phyloP scores from a whole-genome alignment of 2,797 vertebrate species.

The Bovichtus diacanthus region DNA sequence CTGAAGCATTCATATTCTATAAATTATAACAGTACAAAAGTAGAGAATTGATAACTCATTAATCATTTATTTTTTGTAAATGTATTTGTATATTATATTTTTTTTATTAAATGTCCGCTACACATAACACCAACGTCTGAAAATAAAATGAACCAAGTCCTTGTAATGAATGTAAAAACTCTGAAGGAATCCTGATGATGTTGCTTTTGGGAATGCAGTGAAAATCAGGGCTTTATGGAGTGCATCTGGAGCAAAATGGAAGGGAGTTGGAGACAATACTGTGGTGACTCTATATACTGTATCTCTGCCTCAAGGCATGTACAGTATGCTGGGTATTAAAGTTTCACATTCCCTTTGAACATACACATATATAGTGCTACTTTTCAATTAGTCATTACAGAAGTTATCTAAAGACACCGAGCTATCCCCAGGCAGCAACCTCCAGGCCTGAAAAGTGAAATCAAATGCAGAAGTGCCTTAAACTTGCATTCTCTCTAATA shows the following conservation, averaged over 20 bases:
- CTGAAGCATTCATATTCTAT: not conserved
- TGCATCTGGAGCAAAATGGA: too few species aligned
- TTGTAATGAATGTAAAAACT: too few species aligned
- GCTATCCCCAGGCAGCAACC: too few species aligned
- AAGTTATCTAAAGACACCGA: too few species aligned
- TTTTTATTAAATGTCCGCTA: too few species aligned
- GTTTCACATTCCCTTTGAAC: not conserved
- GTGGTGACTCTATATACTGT: too few species aligned
- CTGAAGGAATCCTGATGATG: not conserved
- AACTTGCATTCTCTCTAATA: not conserved
- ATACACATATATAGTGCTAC: not conserved
- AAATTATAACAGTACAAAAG: not conserved
- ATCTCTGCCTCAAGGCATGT: not conserved
- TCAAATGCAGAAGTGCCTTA: not conserved
- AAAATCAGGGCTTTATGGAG: not conserved
- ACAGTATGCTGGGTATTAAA: not conserved
- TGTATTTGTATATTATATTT: too few species aligned
- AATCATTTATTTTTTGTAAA: too few species aligned
- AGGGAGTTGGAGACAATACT: not conserved
- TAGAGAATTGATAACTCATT: too few species aligned
- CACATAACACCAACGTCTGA: not conserved
- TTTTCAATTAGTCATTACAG: too few species aligned
- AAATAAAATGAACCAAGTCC: not conserved
- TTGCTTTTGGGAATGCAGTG: not conserved
- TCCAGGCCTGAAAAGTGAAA: not conserved